Evolutionary conservation across 2,888 invertebrate genomes (phyloP).

Genomic region (Tanaodytes sp.): DNA sequence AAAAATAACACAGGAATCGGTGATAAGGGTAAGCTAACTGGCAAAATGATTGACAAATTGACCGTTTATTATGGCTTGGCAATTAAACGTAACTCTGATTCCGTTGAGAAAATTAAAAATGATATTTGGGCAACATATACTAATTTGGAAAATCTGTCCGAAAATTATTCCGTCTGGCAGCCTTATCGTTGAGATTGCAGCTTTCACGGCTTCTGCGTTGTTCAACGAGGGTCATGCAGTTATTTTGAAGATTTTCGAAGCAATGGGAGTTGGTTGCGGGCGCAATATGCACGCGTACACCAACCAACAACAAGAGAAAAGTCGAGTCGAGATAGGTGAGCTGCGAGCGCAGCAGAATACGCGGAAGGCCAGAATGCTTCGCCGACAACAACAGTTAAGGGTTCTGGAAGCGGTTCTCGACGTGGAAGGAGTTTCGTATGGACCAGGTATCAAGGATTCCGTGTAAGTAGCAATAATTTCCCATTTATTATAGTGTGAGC

Average conservation of each 20-base stretch:
- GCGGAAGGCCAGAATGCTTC: not conserved
- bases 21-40: slow-evolving; percentile 15
- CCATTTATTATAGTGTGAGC: no score
- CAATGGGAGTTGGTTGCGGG: not conserved
- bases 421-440: not conserved
- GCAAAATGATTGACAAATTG: slow-evolving; percentile 13
- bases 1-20: no score
- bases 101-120: slow-evolving; percentile 2
- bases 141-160: slow-evolving; percentile 10
- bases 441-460: not conserved
- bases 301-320: not conserved
- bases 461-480: no score
- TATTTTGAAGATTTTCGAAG: slow-evolving; percentile 4
- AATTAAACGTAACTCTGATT: slow-evolving; percentile 9
- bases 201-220: not conserved
- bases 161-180: slow-evolving; percentile 1
- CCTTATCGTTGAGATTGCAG: slow-evolving; percentile 4
- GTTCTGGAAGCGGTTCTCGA: not conserved
- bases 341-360: not conserved
- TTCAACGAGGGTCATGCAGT: slow-evolving; percentile 59
- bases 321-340: not conserved
- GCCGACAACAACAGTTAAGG: not conserved
- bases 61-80: slow-evolving; percentile 14
- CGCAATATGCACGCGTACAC: not conserved
- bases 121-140: slow-evolving; percentile 8